A percentile compares a stretch with the other conserved stretches of the same genome.
Conservation (phyloP, 2,113 vertebrate genomes). For the Notarius quadriscutis region DNA sequence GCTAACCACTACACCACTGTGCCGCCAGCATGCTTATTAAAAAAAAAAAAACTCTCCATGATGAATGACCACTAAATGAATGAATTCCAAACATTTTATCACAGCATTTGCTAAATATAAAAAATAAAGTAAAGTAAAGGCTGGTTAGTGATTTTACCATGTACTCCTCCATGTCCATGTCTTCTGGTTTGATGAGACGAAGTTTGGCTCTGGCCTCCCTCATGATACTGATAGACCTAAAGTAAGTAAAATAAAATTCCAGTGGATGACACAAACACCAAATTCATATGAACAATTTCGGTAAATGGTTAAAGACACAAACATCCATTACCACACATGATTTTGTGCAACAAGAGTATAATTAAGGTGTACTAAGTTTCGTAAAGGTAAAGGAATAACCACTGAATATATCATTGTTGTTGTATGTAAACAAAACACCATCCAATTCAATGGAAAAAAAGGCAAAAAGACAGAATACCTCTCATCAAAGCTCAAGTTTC, state of each 20-base stretch:
- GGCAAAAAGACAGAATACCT: conserved; percentile 68
- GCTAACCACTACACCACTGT: too few species aligned
- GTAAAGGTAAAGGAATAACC: neutral
- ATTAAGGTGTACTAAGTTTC: neutral
- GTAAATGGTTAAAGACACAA: neutral
- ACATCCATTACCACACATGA: neutral
- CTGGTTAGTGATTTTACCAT: conserved; percentile 69
- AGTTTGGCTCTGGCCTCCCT: conserved; percentile 89
- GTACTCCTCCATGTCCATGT: conserved; percentile 96
- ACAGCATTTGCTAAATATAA: neutral
- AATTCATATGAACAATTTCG: neutral
- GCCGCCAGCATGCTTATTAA: neutral
- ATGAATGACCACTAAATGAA: neutral
- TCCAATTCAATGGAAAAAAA: neutral
- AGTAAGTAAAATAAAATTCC: neutral
- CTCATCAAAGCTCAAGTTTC: conserved; percentile 94
- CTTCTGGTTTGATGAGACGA: conserved; percentile 88
- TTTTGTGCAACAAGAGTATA: neutral
- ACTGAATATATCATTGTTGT: neutral
- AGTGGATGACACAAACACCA: neutral
- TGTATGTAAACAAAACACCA: neutral
- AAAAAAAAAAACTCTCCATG: neutral
- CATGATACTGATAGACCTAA: conserved; percentile 94
- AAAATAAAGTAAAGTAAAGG: neutral
- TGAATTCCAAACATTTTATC: neutral